These are phyloP conservation scores for Drosophila rubida DNA, from an alignment of 2,888 invertebrate genomes.

Conservation along the genomic window DNA sequence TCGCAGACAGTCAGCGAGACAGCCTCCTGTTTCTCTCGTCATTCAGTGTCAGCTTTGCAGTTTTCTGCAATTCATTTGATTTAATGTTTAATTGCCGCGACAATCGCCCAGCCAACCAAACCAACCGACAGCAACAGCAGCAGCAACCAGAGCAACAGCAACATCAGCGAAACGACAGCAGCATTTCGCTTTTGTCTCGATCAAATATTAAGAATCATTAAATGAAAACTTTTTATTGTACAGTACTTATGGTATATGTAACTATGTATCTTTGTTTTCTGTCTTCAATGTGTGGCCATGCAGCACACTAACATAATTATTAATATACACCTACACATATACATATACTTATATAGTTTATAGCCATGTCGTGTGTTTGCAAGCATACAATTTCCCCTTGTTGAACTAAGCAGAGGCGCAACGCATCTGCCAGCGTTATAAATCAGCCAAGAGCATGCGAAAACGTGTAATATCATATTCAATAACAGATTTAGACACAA, in stretches of 20 bases:
- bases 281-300: constrained; percentile 31
- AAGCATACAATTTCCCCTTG: constrained; percentile 34
- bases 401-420: constrained; percentile 37
- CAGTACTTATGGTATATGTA: constrained; percentile 49
- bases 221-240: constrained; percentile 69
- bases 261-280: constrained; percentile 26
- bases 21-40: constrained; percentile 49
- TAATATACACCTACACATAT: constrained; percentile 4
- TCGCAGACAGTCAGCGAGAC: constrained; percentile 5
- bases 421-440: constrained; percentile 64
- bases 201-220: constrained; percentile 74
- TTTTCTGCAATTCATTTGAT: constrained; percentile 72
- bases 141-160: constrained; percentile 15
- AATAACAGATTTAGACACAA: constrained; percentile 40
- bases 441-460: constrained; percentile 54
- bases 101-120: constrained; percentile 68
- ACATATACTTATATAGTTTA: constrained; percentile 6
- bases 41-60: constrained; percentile 59
- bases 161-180: constrained; percentile 22
- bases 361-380: constrained; percentile 3
- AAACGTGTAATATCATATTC: constrained; percentile 62
- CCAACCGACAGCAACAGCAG: constrained; percentile 23
- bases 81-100: constrained; percentile 78
- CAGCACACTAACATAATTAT: constrained; percentile 42
- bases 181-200: constrained; percentile 52